Conservation (phyloP, 2,888 invertebrate species). For the Drosophila mayaguana region DNA sequence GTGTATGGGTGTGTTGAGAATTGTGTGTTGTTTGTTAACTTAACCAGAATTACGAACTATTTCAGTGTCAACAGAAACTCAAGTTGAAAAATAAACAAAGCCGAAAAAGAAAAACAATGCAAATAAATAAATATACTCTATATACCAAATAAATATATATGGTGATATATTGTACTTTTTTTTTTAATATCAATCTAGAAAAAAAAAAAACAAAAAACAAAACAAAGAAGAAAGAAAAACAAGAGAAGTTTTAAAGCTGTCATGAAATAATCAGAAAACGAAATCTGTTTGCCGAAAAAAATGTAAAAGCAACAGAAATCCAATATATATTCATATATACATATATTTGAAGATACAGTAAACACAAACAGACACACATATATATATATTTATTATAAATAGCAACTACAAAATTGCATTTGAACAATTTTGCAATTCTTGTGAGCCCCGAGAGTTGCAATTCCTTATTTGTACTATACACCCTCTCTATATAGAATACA, state of each 20-base stretch:
- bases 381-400: neutral
- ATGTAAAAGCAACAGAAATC: neutral
- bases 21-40: constrained; percentile 35
- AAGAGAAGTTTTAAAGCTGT: constrained; percentile 1
- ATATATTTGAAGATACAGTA: neutral
- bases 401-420: neutral
- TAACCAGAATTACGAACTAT: constrained; percentile 24
- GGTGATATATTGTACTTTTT: constrained; percentile 45
- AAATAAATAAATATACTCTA: constrained; percentile 17
- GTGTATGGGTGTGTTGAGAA: constrained; percentile 15
- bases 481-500: neutral
- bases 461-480: constrained; percentile 16
- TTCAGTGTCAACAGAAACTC: constrained; percentile 13
- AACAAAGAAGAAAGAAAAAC: no score
- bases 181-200: constrained; percentile 16
- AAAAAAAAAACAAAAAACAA: no score
- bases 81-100: neutral
- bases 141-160: constrained; percentile 21
- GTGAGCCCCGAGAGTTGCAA: constrained; percentile 73
- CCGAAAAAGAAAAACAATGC: neutral
- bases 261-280: constrained; percentile 6
- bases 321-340: neutral
- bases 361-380: neutral
- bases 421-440: constrained; percentile 59
- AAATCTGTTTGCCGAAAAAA: constrained; percentile 22